These are phyloP conservation scores for Sphaerodactylus townsendi DNA, from an alignment of 2,113 vertebrate species.

Conservation along the genomic window DNA sequence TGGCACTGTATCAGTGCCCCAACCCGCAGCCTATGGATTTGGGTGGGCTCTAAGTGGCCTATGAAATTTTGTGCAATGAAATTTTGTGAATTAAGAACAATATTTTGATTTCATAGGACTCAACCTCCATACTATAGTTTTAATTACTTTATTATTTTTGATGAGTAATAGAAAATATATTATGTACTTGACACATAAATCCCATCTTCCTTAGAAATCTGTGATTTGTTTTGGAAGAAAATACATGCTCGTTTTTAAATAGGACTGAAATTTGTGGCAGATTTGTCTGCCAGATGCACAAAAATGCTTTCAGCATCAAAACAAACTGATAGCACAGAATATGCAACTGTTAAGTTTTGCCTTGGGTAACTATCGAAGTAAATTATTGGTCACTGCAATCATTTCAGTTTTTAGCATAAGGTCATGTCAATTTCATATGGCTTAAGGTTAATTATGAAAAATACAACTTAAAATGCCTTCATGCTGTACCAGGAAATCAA, in stretches of 20 bases:
- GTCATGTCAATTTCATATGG: constrained; percentile 43
- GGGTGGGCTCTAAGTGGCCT: no score
- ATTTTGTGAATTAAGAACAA: no score
- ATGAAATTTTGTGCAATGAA: no score
- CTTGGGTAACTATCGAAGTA: constrained; percentile 48
- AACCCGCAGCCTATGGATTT: no score
- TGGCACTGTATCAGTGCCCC: no score
- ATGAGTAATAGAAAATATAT: constrained; percentile 25
- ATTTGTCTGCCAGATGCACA: constrained; percentile 53
- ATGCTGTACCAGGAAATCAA: constrained; percentile 33
- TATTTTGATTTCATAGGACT: no score
- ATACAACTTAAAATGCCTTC: constrained; percentile 53
- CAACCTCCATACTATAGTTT: neutral
- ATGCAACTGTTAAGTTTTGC: constrained; percentile 48
- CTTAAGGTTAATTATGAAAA: constrained; percentile 63
- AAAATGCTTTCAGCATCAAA: constrained; percentile 56
- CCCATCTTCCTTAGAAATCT: constrained; percentile 31
- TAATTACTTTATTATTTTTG: constrained; percentile 29
- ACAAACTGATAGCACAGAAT: constrained; percentile 40
- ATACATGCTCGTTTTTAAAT: constrained; percentile 40
- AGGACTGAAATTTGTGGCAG: constrained; percentile 47
- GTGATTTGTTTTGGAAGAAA: constrained; percentile 41
- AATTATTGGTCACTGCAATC: constrained; percentile 47
- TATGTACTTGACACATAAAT: constrained; percentile 49
- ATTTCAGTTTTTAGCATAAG: constrained; percentile 43